Conservation (phyloP, 2,888 invertebrate genomes). For the Halictus ligatus region DNA sequence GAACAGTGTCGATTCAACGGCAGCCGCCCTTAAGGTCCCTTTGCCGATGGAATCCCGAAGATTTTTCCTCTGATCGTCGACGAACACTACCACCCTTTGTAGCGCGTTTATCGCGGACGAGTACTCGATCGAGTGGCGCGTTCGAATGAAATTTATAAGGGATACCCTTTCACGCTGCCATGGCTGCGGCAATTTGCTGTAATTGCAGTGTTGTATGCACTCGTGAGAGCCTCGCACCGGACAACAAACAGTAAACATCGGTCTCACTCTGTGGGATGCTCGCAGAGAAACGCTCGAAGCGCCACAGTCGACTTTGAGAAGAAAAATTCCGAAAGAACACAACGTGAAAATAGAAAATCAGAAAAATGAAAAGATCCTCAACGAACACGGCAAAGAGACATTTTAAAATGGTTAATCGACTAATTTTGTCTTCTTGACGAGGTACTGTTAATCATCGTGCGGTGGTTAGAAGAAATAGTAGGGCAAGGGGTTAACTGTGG, state of each 20-base stretch:
- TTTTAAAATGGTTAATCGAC: neutral
- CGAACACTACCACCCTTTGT: conserved; percentile 38
- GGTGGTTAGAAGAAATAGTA: too few species aligned
- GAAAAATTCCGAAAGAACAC: neutral
- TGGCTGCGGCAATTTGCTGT: conserved; percentile 50
- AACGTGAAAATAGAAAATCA: neutral
- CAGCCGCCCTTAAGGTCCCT: neutral
- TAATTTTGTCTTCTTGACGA: too few species aligned
- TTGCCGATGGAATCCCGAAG: conserved; percentile 9
- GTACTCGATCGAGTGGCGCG: conserved; percentile 28
- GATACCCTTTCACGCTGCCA: conserved; percentile 33
- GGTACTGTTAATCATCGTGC: too few species aligned
- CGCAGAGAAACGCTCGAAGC: neutral
- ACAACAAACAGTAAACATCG: conserved; percentile 56
- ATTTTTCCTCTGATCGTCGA: neutral
- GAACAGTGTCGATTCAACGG: conserved; percentile 12
- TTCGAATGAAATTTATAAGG: conserved; percentile 56
- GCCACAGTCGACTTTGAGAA: neutral
- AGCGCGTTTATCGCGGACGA: conserved; percentile 39
- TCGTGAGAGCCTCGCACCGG: conserved; percentile 15
- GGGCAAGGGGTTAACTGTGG: too few species aligned
- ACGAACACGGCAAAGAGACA: neutral
- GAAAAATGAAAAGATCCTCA: neutral
- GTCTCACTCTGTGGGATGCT: conserved; percentile 18
- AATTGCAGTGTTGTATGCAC: conserved; percentile 46